Base-by-base conservation (phyloP, 2,888 invertebrate genomes). In the Pantelozetes paolii region DNA sequence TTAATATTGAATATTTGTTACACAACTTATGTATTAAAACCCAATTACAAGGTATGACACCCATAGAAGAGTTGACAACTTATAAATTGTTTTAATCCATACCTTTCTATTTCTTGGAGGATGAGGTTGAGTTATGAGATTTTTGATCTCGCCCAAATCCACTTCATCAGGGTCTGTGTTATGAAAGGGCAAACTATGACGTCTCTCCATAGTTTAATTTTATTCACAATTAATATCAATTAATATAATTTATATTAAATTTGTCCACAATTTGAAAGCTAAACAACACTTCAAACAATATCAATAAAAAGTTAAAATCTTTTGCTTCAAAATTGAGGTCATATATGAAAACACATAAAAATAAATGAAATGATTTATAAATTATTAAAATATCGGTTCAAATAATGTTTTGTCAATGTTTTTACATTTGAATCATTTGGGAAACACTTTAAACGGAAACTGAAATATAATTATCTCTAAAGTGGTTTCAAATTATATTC, bases 21-120 rank as follows among this genome's bases (percentile, higher is more conserved):
- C n/a, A n/a, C n/a, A n/a, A n/a, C n/a, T n/a, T n/a, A n/a, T n/a
- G n/a, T n/a, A n/a, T n/a, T n/a, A n/a, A n/a, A n/a, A n/a, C n/a
- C n/a, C n/a, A n/a, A n/a, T n/a, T n/a, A n/a, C n/a, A n/a, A n/a
- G n/a, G n/a, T n/a, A n/a, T n/a, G n/a, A n/a, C n/a, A n/a, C n/a
- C n/a, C n/a, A n/a, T n/a, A n/a, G n/a, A n/a, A n/a, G n/a, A n/a
- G n/a, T n/a, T n/a, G n/a, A n/a, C n/a, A n/a, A n/a, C n/a, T n/a
- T n/a, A n/a, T n/a, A n/a, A n/a, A n/a, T n/a, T n/a, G n/a, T 36
- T 9, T 8, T 36, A 45, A 42, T 18, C 23, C 8, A 45, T 69
- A 69, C 69, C 69, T 69, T 69, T 26, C 69, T 23, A 69, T 26
- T 69, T 26, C 45, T 69, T 13, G 69, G 40, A 8, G 69, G 45